Evolutionary conservation across 2,888 invertebrate genomes (phyloP), one percentile per base, ranked within the genome.

Genomic region (Tanaodytes sp.): DNA sequence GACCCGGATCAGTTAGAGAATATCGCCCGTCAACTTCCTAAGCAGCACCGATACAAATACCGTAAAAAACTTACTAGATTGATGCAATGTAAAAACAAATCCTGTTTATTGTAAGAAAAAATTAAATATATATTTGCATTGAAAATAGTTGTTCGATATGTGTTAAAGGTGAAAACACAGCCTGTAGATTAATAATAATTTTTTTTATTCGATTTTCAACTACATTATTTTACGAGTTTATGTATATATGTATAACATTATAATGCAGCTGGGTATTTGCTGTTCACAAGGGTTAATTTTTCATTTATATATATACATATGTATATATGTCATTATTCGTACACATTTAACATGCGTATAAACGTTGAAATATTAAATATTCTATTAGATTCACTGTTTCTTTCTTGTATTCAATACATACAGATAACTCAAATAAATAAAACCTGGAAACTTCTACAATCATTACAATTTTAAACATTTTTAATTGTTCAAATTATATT

Each of bases 1-100:
- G 95, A 96, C 81, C 91, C 91, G 0, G 90, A 89, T 80, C 94
- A 96, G 85, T 76, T 95, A 73, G 75, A 81, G 0, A 96, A 95
- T 82, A 85, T 90, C 3, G 88, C 74, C 11, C 76, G 75, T 9
- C 73, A 52, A 1, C 82, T 84, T 78, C 75, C 77, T 5, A 30
- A 36, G 1, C 12, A 36, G 6, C 58, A 52, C 4, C 73, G 80
- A 57, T 19, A 77, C 11, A 72, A 49, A 71, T 82, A 79, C 23
- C 72, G 75, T 6, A 30, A 33, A 15, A 23, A 46, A 15, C 58
- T 58, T 40, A 5, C n/a, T 2, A 40, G 19, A 33, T 33, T 58
- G 23, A 27, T 9, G 2, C 27, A 16, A 37, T 57, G 58, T 27
- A 9, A 18, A 27, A 58, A 48, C 11, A 15, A 49, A 15, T 40